Evolutionary conservation across 2,113 vertebrate genomes (phyloP), one percentile per base, ranked within the genome.

Genomic region (Muntiacus reevesi): DNA sequence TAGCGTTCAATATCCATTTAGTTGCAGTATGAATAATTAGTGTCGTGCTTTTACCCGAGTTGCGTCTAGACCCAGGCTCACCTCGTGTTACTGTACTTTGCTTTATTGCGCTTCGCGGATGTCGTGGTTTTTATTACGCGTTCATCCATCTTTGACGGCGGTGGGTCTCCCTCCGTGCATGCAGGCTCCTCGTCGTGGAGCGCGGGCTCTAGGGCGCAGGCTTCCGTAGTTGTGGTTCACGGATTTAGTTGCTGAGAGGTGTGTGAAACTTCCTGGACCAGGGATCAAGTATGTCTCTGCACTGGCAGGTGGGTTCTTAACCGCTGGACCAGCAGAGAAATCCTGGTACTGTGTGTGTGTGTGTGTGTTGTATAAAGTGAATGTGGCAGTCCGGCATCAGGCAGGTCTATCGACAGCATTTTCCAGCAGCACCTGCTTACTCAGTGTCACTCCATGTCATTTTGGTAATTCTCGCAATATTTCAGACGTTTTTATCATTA

Each of bases 151-250:
- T 25, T 2, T 25, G 71, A 2, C 4, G 10, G 71, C 0, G 3
- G 2, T 2, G 36, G 10, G 36, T 4, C 36, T 25, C 14, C 36
- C 36, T 27, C 0, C 3, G 21, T 0, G 21, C 3, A 5, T 0
- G 1, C 0, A 2, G 71, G 36, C 71, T 25, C 40, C 71, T 74
- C 6, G 3, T 13, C 1, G 21, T 25, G 71, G 10, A 43, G 71
- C 0, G 11, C 3, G n/a, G 4, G 12, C 71, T 43, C 36, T 14
- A 3, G 67, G 67, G 19, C 2, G 5, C 67, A 36, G 67, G 67
- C 67, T 71, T 40, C 67, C 5, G 2, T 23, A 12, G 19, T 0
- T 11, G n/a, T 3, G 67, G 67, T 3, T 71, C 67, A 6, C 9
- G 2, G 64, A 19, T 23, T 23, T 11, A 23, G 71, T 25, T 27